Percentiles rank a stretch among this genome's conserved stretches.
Conservation (phyloP, 2,888 invertebrate species). For the Hypselothyrea guttata region DNA sequence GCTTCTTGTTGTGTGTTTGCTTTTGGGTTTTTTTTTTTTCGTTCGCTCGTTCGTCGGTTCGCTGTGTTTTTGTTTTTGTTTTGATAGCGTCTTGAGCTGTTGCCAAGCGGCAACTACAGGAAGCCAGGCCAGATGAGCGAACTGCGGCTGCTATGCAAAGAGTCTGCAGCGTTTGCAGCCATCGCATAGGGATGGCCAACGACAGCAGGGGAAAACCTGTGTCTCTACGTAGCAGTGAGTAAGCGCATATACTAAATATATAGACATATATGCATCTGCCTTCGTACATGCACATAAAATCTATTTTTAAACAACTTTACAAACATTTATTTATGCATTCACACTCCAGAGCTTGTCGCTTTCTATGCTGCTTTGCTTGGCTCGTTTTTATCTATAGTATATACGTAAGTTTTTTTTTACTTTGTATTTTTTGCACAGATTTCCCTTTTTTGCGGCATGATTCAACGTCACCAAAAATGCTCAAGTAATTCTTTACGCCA, state of each 20-base stretch:
- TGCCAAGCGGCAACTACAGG: conserved; percentile 62
- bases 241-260: too few species aligned
- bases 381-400: conserved; percentile 18
- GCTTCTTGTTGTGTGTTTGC: conserved; percentile 2
- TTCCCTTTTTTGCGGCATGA: conserved; percentile 46
- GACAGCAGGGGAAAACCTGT: conserved; percentile 19
- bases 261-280: background rate
- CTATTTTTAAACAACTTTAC: conserved; percentile 43
- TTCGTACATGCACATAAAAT: conserved; percentile 3
- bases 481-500: conserved; percentile 27
- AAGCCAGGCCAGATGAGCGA: conserved; percentile 63
- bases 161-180: conserved; percentile 58
- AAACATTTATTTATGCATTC: conserved; percentile 1
- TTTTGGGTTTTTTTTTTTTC: conserved; percentile 15
- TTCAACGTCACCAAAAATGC: conserved; percentile 47
- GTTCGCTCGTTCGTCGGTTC: background rate
- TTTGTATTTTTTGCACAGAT: conserved; percentile 61
- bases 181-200: conserved; percentile 29
- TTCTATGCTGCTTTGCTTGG: background rate
- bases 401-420: conserved; percentile 47
- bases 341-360: too few species aligned
- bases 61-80: conserved; percentile 40
- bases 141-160: conserved; percentile 41
- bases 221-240: too few species aligned
- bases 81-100: conserved; percentile 49